These are phyloP conservation scores for Lontra canadensis DNA, from an alignment of 2,113 vertebrate species.

Conservation along the genomic window DNA sequence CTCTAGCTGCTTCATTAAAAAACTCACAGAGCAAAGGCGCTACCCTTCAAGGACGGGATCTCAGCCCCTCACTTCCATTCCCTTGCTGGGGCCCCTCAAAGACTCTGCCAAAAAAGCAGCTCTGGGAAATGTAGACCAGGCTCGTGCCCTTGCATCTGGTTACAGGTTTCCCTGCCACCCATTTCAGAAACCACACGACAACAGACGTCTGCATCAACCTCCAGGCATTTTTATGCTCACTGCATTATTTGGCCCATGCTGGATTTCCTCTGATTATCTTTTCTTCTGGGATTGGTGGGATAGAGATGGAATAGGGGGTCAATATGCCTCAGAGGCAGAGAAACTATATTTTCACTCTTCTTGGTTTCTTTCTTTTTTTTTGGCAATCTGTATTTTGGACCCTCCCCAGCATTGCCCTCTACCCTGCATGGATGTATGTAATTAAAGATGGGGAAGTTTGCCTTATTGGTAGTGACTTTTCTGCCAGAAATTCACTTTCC, in stretches of 20 bases:
- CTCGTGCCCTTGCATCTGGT: constrained; percentile 53
- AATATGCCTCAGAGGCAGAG: background rate
- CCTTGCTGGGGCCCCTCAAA: constrained; percentile 84
- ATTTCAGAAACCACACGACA: constrained; percentile 39
- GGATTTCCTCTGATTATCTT: constrained; percentile 62
- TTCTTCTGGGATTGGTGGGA: constrained; percentile 37
- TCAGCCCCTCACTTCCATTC: constrained; percentile 51
- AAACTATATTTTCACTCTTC: background rate
- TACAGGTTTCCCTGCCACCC: constrained; percentile 71
- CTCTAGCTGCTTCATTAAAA: constrained; percentile 63
- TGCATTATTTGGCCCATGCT: constrained; percentile 7
- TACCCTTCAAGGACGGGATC: constrained; percentile 44
- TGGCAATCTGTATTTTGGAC: background rate
- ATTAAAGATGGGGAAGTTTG: background rate
- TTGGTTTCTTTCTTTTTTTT: background rate
- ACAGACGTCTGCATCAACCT: constrained; percentile 37
- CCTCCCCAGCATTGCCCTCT: background rate
- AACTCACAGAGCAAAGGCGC: background rate
- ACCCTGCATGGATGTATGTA: background rate
- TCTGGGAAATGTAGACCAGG: constrained; percentile 71
- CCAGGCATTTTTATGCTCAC: background rate
- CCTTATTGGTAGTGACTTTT: background rate
- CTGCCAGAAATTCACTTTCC: constrained; percentile 20
- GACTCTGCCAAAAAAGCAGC: constrained; percentile 84
- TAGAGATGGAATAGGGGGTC: background rate